Evolutionary conservation across 2,113 vertebrate species (phyloP), one percentile per base, ranked within the genome.

Genomic region (Uria aalge): DNA sequence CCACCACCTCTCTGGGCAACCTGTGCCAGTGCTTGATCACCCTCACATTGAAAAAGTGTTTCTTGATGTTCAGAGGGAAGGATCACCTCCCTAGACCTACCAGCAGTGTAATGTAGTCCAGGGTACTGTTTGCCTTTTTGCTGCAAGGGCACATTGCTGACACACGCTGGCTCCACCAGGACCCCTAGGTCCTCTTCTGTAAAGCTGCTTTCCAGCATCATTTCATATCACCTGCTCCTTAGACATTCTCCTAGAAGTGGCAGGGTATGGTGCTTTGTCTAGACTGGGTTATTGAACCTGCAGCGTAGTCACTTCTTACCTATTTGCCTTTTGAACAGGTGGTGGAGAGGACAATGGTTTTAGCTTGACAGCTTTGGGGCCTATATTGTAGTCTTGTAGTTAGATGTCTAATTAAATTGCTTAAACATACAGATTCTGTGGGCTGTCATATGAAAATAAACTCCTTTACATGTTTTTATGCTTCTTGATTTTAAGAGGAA

Each of bases 111-210:
- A 19, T 11, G 8, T 14, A 34, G 7, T 1, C 16, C 43, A 60
- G 20, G 21, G 17, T 34, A 40, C 4, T 3, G 2, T n/a, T 63
- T 5, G 1, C 6, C 1, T 5, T 52, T 47, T 40, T 34, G n/a
- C 1, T 1, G 18, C n/a, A 34, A 55, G 15, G 8, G 1, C 20
- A 78, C 22, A 6, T 56, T 52, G 15, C 10, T 77, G 26, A 11
- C 38, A 11, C 8, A 4, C 11, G 4, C 5, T 73, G 18, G 4
- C 24, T 77, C 5, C 15, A 69, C 5, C 12, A 23, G 36, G 12
- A 45, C 12, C 8, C 29, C 5, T 13, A 72, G 2, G 9, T 50
- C 48, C 14, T 47, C 15, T 24, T 91, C 36, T 74, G 30, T 34
- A 73, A 69, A 77, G 6, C 13, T 89, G 19, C 15, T 52, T 88